Evolutionary conservation across 2,888 invertebrate genomes (phyloP).

Genomic region (Scrobipalpa atriplicella): DNA sequence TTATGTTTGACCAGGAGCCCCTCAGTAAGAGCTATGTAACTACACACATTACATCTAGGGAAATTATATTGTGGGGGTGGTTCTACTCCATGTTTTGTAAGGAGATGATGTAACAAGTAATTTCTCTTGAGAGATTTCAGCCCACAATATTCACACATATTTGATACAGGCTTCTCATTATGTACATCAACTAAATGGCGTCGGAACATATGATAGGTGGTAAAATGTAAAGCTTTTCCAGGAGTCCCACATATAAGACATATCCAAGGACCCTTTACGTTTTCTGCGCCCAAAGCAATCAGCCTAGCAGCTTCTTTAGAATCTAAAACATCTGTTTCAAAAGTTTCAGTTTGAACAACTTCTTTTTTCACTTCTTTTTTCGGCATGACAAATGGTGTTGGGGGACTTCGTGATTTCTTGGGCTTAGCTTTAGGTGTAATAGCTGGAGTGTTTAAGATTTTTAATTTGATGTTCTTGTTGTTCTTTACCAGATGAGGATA

Average conservation of each 20-base stretch:
- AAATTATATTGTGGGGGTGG: conserved; percentile 88
- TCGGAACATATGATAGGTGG: conserved; percentile 90
- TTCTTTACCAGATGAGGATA: conserved; percentile 94
- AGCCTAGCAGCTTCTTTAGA: conserved; percentile 84
- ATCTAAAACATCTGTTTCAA: conserved; percentile 81
- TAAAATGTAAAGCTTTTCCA: conserved; percentile 87
- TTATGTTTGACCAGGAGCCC: conserved; percentile 88
- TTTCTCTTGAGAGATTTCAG: conserved; percentile 88
- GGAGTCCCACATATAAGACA: conserved; percentile 89
- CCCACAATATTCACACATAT: conserved; percentile 93
- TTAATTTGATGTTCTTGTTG: conserved; percentile 93
- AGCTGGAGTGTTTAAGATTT: conserved; percentile 87
- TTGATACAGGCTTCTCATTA: conserved; percentile 88
- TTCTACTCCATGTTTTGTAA: conserved; percentile 89
- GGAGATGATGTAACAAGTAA: conserved; percentile 89
- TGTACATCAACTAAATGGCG: conserved; percentile 92
- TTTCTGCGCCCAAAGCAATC: conserved; percentile 84
- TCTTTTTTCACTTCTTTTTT: conserved; percentile 44
- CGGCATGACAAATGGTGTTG: conserved; percentile 25
- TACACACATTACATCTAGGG: conserved; percentile 90
- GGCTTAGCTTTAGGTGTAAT: conserved; percentile 39
- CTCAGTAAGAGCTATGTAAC: conserved; percentile 89
- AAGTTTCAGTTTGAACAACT: conserved; percentile 46
- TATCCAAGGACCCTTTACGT: conserved; percentile 89
- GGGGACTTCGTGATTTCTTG: conserved; percentile 44